Conservation (phyloP, 2,888 invertebrate genomes). For the Mermis nigrescens region DNA sequence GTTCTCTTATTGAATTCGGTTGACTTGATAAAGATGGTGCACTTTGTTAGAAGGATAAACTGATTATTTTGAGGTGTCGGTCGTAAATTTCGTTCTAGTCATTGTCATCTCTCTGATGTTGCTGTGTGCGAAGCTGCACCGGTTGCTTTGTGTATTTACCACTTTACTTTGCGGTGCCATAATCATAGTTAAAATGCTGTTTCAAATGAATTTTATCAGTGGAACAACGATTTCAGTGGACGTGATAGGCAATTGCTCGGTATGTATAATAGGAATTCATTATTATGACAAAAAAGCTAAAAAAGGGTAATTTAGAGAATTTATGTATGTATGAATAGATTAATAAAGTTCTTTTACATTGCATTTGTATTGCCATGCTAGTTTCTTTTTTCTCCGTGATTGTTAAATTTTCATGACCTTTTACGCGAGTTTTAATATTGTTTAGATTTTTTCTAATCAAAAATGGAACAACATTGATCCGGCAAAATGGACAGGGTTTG, state of each 20-base stretch:
- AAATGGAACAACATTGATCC: slow-evolving; percentile 38
- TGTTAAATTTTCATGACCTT: too few species aligned
- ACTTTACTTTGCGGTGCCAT: slow-evolving; percentile 20
- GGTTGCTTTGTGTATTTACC: slow-evolving; percentile 18
- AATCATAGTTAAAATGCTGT: slow-evolving; percentile 6
- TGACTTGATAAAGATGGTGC: too few species aligned
- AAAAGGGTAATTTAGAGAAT: too few species aligned
- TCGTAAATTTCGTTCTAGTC: slow-evolving; percentile 35
- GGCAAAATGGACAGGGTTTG: slow-evolving; percentile 67
- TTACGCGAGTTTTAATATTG: too few species aligned
- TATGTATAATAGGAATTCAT: too few species aligned
- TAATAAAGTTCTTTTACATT: not conserved
- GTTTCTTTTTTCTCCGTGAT: too few species aligned
- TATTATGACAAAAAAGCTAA: too few species aligned
- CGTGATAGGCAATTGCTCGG: not conserved
- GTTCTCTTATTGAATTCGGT: too few species aligned
- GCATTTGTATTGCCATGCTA: too few species aligned
- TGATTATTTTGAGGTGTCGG: slow-evolving; percentile 34
- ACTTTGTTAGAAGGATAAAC: too few species aligned
- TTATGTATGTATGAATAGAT: not conserved
- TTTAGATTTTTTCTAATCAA: not conserved
- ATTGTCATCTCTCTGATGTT: slow-evolving; percentile 33
- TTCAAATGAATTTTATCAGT: slow-evolving; percentile 9
- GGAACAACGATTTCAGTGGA: not conserved
- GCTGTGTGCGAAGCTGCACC: slow-evolving; percentile 26